Conservation (phyloP, 2,888 invertebrate species). For the Drosophila neonasuta region DNA sequence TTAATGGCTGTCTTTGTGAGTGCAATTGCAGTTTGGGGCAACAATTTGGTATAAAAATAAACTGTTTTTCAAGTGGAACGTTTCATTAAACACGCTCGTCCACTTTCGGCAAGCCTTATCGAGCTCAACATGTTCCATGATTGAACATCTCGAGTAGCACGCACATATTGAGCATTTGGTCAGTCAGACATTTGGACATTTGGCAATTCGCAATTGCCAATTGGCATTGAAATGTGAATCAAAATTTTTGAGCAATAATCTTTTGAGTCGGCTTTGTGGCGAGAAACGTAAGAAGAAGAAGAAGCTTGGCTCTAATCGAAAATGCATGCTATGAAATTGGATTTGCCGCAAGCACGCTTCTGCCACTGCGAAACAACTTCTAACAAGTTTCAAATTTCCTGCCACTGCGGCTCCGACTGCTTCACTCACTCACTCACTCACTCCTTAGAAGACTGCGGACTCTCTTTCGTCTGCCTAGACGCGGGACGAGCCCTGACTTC, state of each 20-base stretch:
- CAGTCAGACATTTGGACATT: neutral
- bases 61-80: slow-evolving; percentile 15
- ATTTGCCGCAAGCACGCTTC: slow-evolving; percentile 56
- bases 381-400: slow-evolving; percentile 73
- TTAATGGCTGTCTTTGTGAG: slow-evolving; percentile 37
- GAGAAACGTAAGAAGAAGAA: neutral
- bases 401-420: slow-evolving; percentile 22
- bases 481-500: slow-evolving; percentile 53
- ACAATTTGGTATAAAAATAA: slow-evolving; percentile 21
- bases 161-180: slow-evolving; percentile 11
- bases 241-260: slow-evolving; percentile 35
- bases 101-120: slow-evolving; percentile 5
- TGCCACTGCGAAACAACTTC: slow-evolving; percentile 34
- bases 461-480: slow-evolving; percentile 20
- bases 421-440: too few species aligned
- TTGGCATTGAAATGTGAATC: slow-evolving; percentile 34
- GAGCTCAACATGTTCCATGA: neutral
- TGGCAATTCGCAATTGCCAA: slow-evolving; percentile 14
- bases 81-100: slow-evolving; percentile 7
- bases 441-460: neutral
- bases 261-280: slow-evolving; percentile 17
- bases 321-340: slow-evolving; percentile 55
- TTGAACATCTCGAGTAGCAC: slow-evolving; percentile 5
- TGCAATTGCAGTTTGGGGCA: slow-evolving; percentile 14
- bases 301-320: slow-evolving; percentile 34